Evolutionary conservation across 2,888 invertebrate species (phyloP).

Genomic region (Stomorhina lunata): DNA sequence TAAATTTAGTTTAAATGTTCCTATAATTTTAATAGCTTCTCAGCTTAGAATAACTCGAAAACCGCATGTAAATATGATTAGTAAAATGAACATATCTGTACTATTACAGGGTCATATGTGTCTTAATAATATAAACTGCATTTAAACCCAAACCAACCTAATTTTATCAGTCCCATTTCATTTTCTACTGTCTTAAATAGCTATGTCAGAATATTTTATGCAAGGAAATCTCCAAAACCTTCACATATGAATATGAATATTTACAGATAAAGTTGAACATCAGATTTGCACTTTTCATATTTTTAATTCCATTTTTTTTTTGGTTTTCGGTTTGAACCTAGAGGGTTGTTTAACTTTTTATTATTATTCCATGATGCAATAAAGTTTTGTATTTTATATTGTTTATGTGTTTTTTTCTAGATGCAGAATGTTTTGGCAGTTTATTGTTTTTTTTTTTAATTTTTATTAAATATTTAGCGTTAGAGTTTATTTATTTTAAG

Average conservation of each 20-base stretch:
- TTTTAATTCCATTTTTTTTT: conserved; percentile 16
- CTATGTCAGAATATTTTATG: no score
- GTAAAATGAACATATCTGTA: no score
- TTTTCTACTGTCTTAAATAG: no score
- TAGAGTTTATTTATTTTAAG: conserved; percentile 25
- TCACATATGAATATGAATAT: neutral
- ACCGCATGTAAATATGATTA: no score
- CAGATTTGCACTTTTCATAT: neutral
- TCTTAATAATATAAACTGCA: no score
- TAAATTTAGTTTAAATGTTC: no score
- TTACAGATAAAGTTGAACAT: conserved; percentile 14
- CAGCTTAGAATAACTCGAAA: no score
- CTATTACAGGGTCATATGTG: no score
- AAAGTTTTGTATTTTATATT: conserved; percentile 46
- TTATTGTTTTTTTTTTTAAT: conserved; percentile 10
- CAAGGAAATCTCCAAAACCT: no score
- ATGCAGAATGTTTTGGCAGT: conserved; percentile 1
- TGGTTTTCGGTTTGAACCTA: conserved; percentile 30
- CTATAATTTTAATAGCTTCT: no score
- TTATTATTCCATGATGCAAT: conserved; percentile 50
- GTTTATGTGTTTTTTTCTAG: conserved; percentile 30
- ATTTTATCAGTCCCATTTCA: no score
- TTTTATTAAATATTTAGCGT: conserved; percentile 33
- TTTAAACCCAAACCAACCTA: no score
- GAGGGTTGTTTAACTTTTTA: conserved; percentile 54